These are phyloP conservation scores for Eristalinus aeneus DNA, from an alignment of 2,888 invertebrate species.

Conservation along the genomic window DNA sequence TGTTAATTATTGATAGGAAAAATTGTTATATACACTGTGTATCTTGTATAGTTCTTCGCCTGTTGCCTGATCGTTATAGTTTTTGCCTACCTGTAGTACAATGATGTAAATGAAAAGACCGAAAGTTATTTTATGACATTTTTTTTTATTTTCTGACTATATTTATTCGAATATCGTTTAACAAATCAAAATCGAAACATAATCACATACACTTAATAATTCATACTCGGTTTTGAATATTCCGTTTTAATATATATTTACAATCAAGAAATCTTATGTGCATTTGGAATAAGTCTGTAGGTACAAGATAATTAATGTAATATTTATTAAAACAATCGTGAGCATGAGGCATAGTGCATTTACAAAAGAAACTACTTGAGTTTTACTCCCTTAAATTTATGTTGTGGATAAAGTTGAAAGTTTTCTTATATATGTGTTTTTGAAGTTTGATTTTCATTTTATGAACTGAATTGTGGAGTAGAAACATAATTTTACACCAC, in stretches of 20 bases:
- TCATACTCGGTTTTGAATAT: not conserved
- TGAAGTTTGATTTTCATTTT: not conserved
- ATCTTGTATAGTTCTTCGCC: too few species aligned
- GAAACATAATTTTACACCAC: not conserved
- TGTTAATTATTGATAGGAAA: too few species aligned
- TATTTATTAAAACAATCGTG: not conserved
- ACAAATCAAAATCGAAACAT: not conserved
- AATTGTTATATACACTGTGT: too few species aligned
- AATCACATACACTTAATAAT: not conserved
- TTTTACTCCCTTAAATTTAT: not conserved
- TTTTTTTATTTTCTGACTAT: not conserved
- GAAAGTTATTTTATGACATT: too few species aligned
- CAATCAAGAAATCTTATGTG: slow-evolving; percentile 28
- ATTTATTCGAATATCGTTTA: not conserved
- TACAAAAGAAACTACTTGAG: not conserved
- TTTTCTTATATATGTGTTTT: not conserved
- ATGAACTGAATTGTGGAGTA: not conserved
- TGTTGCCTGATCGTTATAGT: too few species aligned
- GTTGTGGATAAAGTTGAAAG: not conserved
- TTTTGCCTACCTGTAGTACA: too few species aligned
- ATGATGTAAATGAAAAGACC: not conserved
- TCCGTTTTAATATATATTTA: not conserved
- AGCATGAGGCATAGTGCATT: slow-evolving; percentile 10
- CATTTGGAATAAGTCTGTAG: slow-evolving; percentile 18
- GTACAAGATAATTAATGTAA: slow-evolving; percentile 6